Conservation (phyloP, 1,140 invertebrate species). For the Meteorus sp. region DNA sequence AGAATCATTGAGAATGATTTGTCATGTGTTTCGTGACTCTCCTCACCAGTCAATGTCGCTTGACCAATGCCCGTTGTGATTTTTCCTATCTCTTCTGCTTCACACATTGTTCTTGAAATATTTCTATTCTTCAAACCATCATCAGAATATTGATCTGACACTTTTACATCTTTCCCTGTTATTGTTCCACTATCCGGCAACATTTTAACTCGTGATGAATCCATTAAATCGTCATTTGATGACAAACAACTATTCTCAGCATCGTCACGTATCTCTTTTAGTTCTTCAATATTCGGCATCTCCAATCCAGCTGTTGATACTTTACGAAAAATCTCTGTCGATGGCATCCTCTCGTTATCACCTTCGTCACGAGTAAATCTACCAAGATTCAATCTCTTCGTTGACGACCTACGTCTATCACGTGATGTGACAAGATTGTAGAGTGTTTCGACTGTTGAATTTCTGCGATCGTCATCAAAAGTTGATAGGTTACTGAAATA, state of each 20-base stretch:
- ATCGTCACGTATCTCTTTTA: conserved; percentile 32
- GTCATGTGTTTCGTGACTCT: no score
- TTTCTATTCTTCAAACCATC: no score
- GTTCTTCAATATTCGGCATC: conserved; percentile 44
- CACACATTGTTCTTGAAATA: neutral
- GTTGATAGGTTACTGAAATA: conserved; percentile 48
- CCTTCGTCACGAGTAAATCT: conserved; percentile 19
- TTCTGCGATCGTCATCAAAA: conserved; percentile 47
- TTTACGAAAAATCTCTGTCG: conserved; percentile 42
- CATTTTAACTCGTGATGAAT: neutral
- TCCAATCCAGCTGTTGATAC: conserved; percentile 38
- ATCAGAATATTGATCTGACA: no score
- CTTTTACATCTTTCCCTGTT: conserved; percentile 3
- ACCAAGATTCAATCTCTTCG: conserved; percentile 13
- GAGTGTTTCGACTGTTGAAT: conserved; percentile 30
- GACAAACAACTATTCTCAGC: neutral
- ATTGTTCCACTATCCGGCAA: neutral
- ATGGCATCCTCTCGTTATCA: conserved; percentile 43
- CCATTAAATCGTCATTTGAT: conserved; percentile 1
- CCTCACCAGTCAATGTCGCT: conserved; percentile 7
- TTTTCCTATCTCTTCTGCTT: neutral
- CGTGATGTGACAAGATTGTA: conserved; percentile 27
- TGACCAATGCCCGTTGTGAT: neutral
- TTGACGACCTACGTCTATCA: conserved; percentile 40
- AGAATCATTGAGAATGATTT: no score